Evolutionary conservation across 2,113 vertebrate genomes (phyloP).

Genomic region (Ochotona princeps): DNA sequence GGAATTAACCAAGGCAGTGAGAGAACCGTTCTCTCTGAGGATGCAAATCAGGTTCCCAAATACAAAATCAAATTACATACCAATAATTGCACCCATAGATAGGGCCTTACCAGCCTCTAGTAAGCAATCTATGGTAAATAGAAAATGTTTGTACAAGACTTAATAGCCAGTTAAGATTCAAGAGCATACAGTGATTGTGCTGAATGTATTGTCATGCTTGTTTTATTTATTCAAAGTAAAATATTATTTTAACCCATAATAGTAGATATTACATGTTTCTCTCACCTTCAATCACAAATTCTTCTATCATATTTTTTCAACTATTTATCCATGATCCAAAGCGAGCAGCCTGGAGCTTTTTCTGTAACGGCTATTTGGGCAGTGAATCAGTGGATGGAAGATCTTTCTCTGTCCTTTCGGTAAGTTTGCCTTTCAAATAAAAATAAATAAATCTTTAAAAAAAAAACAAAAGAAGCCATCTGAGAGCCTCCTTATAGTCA

Average conservation of each 20-base stretch:
- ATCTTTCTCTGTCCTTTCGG: too few species aligned
- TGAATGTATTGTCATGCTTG: neutral
- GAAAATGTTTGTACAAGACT: neutral
- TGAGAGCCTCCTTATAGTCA: rapidly evolving
- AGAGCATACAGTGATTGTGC: neutral
- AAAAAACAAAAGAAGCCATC: neutral
- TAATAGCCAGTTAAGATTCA: neutral
- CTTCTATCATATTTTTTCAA: neutral
- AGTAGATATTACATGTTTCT: too few species aligned
- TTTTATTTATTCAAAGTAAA: neutral
- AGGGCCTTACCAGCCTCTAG: neutral
- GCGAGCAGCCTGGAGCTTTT: too few species aligned
- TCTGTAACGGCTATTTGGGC: too few species aligned
- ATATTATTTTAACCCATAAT: too few species aligned
- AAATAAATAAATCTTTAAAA: too few species aligned
- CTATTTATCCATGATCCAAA: too few species aligned
- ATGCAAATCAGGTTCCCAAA: neutral
- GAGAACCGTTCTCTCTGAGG: neutral
- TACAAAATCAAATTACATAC: neutral
- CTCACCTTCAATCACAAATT: neutral
- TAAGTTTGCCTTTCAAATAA: too few species aligned
- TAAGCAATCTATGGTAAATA: neutral
- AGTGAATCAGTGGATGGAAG: too few species aligned
- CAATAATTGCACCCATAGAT: neutral
- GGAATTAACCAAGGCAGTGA: neutral